phyloP scores from a whole-genome alignment of 2,888 invertebrate species.

The Mesochorus sp. region DNA sequence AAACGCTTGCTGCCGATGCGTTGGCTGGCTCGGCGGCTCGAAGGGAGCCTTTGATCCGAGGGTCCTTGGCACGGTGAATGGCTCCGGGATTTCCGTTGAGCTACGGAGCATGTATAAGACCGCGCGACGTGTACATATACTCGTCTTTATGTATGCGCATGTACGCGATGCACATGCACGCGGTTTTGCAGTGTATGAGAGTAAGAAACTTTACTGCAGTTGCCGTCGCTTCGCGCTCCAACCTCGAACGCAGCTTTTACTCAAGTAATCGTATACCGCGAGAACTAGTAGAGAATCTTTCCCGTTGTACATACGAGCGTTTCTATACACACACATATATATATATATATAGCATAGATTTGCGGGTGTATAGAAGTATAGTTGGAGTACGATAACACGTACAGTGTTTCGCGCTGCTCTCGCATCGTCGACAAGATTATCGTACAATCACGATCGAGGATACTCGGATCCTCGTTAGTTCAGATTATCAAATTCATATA shows the following conservation, averaged over 20 bases:
- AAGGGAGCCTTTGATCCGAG: conserved; percentile 67
- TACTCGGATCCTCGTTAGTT: no score
- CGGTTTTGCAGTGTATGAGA: conserved; percentile 20
- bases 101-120: conserved; percentile 65
- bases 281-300: no score
- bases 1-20: conserved; percentile 23
- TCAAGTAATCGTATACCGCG: no score
- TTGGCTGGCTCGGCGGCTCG: conserved; percentile 55
- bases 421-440: no score
- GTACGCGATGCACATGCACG: conserved; percentile 1
- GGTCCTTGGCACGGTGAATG: conserved; percentile 69
- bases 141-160: conserved; percentile 27
- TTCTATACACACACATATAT: no score
- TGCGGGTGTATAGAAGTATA: no score
- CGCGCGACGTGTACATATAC: conserved; percentile 45
- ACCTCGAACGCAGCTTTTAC: conserved; percentile 50
- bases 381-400: no score
- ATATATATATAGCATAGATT: no score
- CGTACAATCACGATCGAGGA: no score
- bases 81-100: conserved; percentile 69
- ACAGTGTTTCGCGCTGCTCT: no score
- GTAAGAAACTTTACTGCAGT: conserved; percentile 45
- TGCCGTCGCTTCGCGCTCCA: conserved; percentile 45
- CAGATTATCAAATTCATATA: no score
- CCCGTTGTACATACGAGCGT: no score